A percentile compares a stretch with the other conserved stretches of the same genome.
Evolutionary conservation across 2,797 vertebrate genomes (phyloP).

Genomic region (Phoebastria nigripes): DNA sequence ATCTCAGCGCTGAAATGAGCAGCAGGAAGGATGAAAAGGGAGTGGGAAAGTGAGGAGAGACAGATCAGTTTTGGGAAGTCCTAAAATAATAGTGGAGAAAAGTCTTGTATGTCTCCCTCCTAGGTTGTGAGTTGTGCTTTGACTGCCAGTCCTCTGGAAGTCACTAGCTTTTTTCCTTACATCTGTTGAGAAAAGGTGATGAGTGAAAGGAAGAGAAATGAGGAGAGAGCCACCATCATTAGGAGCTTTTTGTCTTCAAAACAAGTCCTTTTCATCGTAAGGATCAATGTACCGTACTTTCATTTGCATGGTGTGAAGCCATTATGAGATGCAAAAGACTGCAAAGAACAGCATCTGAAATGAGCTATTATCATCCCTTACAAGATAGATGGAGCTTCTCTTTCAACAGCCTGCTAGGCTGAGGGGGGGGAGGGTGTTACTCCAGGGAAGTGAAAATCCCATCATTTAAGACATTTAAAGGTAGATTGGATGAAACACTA

Average conservation of each 20-base stretch:
- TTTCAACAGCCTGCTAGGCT: not conserved
- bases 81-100: not conserved
- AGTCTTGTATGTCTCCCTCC: not conserved
- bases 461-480: not conserved
- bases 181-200: not conserved
- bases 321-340: not conserved
- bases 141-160: not conserved
- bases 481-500: not conserved
- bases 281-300: not conserved
- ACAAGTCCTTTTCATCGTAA: not conserved
- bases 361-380: not conserved
- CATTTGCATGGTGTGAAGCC: not conserved
- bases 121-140: not conserved
- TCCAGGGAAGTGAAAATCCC: not conserved
- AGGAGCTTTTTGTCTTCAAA: not conserved
- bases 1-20: slow-evolving; percentile 9
- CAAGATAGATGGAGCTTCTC: not conserved
- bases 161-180: not conserved
- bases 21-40: not conserved
- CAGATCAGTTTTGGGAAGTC: not conserved
- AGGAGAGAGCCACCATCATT: not conserved
- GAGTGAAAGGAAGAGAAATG: not conserved
- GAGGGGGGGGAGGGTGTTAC: not conserved
- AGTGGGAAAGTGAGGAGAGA: not conserved
- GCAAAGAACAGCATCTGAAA: not conserved